phyloP scores from a whole-genome alignment of 2,888 invertebrate species.

The Metopia argyrocephala region DNA sequence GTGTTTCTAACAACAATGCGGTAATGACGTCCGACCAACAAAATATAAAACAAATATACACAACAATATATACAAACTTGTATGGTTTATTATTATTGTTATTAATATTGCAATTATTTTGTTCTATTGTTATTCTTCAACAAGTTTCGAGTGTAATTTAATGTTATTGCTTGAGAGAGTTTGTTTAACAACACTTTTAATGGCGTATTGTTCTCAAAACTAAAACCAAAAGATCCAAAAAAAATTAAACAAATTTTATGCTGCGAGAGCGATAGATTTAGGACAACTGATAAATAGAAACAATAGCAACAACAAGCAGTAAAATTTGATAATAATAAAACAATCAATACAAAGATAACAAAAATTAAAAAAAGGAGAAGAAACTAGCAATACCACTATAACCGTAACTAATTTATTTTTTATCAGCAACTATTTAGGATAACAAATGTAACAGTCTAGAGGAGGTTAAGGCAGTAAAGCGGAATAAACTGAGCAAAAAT shows the following conservation, averaged over 20 bases:
- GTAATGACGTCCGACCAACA: neutral
- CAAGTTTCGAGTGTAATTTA: conserved; percentile 12
- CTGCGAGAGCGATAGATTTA: no score
- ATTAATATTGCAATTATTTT: neutral
- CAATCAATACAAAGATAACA: neutral
- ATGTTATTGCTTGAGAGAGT: conserved; percentile 1
- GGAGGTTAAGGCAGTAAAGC: neutral
- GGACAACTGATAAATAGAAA: neutral
- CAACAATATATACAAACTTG: neutral
- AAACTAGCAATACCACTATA: neutral
- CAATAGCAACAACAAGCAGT: neutral
- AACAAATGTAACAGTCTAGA: no score
- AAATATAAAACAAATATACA: neutral
- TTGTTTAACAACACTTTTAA: neutral
- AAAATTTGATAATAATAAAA: neutral
- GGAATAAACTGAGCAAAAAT: neutral
- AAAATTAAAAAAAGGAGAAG: neutral
- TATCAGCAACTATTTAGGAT: no score
- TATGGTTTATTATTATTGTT: neutral
- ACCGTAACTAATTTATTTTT: no score
- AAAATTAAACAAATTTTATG: neutral
- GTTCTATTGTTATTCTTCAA: no score
- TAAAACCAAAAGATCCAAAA: neutral
- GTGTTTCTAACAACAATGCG: neutral
- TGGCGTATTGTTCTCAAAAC: conserved; percentile 3